These are phyloP conservation scores for Mesocricetus auratus DNA, from an alignment of 2,113 vertebrate species.

Conservation along the genomic window DNA sequence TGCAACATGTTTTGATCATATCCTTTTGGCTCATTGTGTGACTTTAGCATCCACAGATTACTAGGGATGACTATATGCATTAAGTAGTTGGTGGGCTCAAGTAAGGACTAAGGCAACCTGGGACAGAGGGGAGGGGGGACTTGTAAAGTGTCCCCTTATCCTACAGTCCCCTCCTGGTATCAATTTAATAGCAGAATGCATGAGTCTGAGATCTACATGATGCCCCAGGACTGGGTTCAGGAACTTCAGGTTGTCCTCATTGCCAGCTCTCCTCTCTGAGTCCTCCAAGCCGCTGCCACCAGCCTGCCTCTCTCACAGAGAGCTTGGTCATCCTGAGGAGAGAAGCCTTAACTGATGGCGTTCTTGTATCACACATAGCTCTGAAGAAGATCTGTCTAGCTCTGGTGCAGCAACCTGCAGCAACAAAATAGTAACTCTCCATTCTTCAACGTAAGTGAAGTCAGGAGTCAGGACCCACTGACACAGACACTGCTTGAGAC, in stretches of 20 bases:
- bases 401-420: background rate
- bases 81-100: background rate
- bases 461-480: no score
- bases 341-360: background rate
- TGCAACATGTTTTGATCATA: background rate
- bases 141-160: background rate
- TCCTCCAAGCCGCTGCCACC: background rate
- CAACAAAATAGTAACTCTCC: rapidly evolving
- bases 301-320: no score
- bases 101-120: background rate
- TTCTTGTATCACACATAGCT: rapidly evolving
- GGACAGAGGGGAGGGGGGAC: no score
- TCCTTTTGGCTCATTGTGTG: background rate
- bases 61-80: no score
- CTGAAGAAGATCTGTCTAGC: background rate
- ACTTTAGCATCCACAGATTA: background rate
- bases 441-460: background rate
- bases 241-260: rapidly evolving
- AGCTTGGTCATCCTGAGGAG: background rate
- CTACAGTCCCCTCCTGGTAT: background rate
- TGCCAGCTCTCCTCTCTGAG: background rate
- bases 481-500: background rate
- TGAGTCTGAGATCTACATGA: background rate
- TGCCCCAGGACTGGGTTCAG: background rate
- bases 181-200: background rate